Base-by-base conservation (phyloP, 1,140 invertebrate genomes). In the Drosophila tani region DNA sequence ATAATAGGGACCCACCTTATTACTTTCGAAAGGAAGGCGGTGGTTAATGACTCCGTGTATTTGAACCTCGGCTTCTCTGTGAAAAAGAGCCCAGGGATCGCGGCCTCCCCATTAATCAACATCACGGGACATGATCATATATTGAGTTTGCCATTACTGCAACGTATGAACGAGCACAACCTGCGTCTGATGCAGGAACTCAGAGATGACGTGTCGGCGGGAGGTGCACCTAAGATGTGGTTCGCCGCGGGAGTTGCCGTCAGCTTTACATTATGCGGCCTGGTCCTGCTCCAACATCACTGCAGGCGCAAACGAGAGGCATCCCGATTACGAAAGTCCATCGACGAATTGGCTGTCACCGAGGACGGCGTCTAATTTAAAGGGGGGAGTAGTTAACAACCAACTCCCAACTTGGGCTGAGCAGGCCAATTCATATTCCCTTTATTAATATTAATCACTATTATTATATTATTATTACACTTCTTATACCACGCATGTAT, bases 91-190 rank as follows among this genome's bases (percentile, higher is more conserved):
- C 40, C 40, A 21, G 41, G 56, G 6, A 32, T 45, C 11, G 56
- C 56, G 41, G 56, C 56, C 41, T 58, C 40, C 9, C 24, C 56
- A 3, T n/a, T 45, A 45, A 43, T 45, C 24, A 57, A 43, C 55
- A 43, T 57, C 40, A 43, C 15, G 15, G 40, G 40, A 29, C 27
- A 29, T 6, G 27, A 29, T 29, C 27, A 29, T 6, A 29, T 29
- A 29, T 6, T 24, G 40, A 43, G 35, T n/a, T 35, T 15, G 15
- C 21, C 55, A 27, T 17, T 57, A 27, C 40, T 27, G 29, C 43
- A 47, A n/a, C 58, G 58, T 17, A 50, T 51, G 60, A 50, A 51
- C 35, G 47, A 63, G 47, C 60, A 63, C 2, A 63, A 63, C 59
- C 32, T 63, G 46, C 59, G 46, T 17, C 6, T 62, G 3, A 50